These are phyloP conservation scores for Drosophila azteca DNA, from an alignment of 1,140 invertebrate genomes.

Conservation along the genomic window DNA sequence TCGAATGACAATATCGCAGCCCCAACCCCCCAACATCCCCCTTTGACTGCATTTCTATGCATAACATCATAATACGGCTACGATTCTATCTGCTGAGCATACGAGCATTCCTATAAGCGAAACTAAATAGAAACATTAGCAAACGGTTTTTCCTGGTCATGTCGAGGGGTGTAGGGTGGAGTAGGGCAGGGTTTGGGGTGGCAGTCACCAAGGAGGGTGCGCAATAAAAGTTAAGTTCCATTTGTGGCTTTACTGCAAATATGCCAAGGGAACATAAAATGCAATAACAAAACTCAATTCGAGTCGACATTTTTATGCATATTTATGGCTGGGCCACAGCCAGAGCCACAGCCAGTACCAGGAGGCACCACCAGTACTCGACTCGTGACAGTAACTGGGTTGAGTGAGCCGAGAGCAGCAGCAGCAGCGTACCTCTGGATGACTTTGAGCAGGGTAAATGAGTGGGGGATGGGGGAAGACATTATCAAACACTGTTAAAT, in stretches of 20 bases:
- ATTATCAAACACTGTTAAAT: too few species aligned
- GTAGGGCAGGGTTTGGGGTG: too few species aligned
- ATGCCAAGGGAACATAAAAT: slow-evolving; percentile 48
- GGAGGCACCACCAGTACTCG: not conserved
- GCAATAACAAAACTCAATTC: slow-evolving; percentile 64
- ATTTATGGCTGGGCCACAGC: slow-evolving; percentile 54
- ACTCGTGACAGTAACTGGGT: slow-evolving; percentile 2
- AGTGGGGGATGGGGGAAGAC: too few species aligned
- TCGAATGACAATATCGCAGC: slow-evolving; percentile 7
- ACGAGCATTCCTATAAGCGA: slow-evolving; percentile 21
- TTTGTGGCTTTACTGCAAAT: slow-evolving; percentile 36
- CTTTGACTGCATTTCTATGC: slow-evolving; percentile 48
- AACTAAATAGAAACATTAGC: slow-evolving; percentile 61
- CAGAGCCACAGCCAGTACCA: not conserved
- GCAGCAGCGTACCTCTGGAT: too few species aligned
- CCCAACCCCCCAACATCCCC: not conserved
- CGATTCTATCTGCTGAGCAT: slow-evolving; percentile 56
- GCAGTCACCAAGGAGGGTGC: slow-evolving; percentile 1
- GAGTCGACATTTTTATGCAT: slow-evolving; percentile 77
- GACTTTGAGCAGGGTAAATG: too few species aligned
- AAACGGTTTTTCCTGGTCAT: not conserved
- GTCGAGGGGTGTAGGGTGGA: too few species aligned
- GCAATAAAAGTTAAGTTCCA: slow-evolving; percentile 63
- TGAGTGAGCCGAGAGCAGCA: too few species aligned
- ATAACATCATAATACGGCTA: slow-evolving; percentile 57